phyloP scores from a whole-genome alignment of 2,113 vertebrate genomes.

The Daboia siamensis region DNA sequence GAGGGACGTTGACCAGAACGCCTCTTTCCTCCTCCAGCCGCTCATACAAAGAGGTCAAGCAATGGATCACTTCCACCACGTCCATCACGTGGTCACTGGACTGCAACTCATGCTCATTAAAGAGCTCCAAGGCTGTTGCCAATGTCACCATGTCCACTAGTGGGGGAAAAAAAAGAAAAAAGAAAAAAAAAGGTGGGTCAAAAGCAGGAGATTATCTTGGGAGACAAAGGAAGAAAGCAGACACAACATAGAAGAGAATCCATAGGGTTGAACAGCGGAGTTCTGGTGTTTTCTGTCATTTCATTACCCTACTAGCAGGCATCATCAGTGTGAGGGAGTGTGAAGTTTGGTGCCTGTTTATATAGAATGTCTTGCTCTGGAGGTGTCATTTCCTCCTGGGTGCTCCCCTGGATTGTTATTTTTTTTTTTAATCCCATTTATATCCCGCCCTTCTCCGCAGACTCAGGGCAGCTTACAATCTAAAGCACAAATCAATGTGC shows the following conservation, averaged over 20 bases:
- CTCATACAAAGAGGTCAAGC: slow-evolving; percentile 90
- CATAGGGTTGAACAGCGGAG: no score
- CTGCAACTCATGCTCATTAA: slow-evolving; percentile 87
- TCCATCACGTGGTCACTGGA: slow-evolving; percentile 89
- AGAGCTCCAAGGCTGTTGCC: slow-evolving; percentile 82
- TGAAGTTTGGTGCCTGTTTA: no score
- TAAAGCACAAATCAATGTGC: no score
- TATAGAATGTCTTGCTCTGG: no score
- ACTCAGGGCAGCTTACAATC: no score
- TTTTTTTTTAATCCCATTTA: no score
- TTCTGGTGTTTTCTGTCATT: no score
- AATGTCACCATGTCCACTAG: slow-evolving; percentile 90
- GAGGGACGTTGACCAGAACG: slow-evolving; percentile 87
- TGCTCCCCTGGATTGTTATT: background rate
- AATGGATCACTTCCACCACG: slow-evolving; percentile 95
- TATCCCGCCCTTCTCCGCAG: no score
- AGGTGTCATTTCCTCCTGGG: background rate
- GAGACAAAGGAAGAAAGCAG: background rate
- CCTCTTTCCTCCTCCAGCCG: slow-evolving; percentile 88
- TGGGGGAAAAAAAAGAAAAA: background rate
- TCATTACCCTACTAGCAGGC: no score
- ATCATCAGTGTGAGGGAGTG: no score
- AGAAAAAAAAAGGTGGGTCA: slow-evolving; percentile 10
- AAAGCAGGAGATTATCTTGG: background rate
- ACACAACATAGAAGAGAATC: background rate